Conservation (phyloP, 2,888 invertebrate species). For the Ormia ochracea region DNA sequence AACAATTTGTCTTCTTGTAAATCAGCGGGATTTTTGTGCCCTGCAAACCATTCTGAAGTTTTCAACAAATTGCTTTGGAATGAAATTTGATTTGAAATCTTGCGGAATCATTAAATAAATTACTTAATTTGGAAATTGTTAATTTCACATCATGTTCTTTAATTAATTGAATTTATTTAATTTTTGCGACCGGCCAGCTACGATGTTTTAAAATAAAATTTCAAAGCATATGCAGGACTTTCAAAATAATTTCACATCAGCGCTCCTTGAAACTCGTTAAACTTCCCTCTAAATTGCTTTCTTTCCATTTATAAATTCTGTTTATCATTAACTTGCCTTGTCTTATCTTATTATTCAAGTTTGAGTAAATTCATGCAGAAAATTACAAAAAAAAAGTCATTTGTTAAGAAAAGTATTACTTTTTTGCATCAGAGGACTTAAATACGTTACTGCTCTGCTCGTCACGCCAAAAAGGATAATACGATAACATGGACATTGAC, state of each 20-base stretch:
- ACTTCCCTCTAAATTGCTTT: not conserved
- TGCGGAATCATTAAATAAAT: not conserved
- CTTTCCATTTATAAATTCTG: not conserved
- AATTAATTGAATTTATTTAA: not conserved
- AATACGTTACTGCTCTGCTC: too few species aligned
- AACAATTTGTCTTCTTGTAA: slow-evolving; percentile 71
- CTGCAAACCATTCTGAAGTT: not conserved
- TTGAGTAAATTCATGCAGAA: too few species aligned
- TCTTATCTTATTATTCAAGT: not conserved
- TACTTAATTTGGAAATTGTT: not conserved
- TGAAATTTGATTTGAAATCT: not conserved
- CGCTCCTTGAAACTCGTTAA: not conserved
- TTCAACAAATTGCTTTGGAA: not conserved
- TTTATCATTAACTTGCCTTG: not conserved
- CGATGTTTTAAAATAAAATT: too few species aligned
- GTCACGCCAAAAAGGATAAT: not conserved
- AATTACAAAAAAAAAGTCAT: too few species aligned
- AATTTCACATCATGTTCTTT: not conserved
- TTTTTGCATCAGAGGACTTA: too few species aligned
- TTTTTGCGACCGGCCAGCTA: too few species aligned
- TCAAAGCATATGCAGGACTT: too few species aligned
- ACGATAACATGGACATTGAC: not conserved
- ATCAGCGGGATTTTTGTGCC: slow-evolving; percentile 52
- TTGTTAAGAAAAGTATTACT: too few species aligned
- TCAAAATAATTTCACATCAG: not conserved